Conservation (phyloP, 1,140 invertebrate genomes). For the Anthonomus grandis region DNA sequence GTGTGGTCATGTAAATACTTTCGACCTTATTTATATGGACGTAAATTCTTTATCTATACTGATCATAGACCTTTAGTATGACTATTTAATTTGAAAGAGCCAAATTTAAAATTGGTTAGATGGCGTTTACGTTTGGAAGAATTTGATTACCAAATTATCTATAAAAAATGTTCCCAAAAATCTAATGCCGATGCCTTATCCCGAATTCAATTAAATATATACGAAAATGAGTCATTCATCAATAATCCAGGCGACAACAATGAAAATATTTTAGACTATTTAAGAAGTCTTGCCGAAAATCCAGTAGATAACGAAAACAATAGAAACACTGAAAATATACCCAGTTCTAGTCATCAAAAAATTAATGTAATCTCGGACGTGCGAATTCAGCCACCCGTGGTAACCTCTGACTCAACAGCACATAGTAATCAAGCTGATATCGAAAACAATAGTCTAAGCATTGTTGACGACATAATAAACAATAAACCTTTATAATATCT, state of each 20-base stretch:
- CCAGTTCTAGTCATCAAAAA: background rate
- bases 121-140: slow-evolving; percentile 47
- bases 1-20: slow-evolving; percentile 33
- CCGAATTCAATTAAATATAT: background rate
- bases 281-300: too few species aligned
- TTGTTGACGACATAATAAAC: slow-evolving; percentile 11
- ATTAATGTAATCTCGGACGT: slow-evolving; percentile 5
- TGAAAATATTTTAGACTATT: background rate
- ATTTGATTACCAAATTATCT: slow-evolving; percentile 50
- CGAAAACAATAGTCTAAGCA: background rate
- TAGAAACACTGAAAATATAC: background rate
- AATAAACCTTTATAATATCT: slow-evolving; percentile 13
- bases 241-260: slow-evolving; percentile 10
- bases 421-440: background rate
- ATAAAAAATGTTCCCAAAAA: slow-evolving; percentile 46
- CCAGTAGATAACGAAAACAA: too few species aligned
- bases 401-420: background rate
- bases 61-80: slow-evolving; percentile 28
- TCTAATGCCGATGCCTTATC: slow-evolving; percentile 14
- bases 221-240: slow-evolving; percentile 7
- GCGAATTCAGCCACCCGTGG: background rate
- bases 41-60: slow-evolving; percentile 25
- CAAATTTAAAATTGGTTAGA: slow-evolving; percentile 45
- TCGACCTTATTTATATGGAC: slow-evolving; percentile 28
- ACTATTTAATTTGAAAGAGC: slow-evolving; percentile 49